Conservation (phyloP, 2,797 vertebrate genomes). For the Pseudochirops cupreus region DNA sequence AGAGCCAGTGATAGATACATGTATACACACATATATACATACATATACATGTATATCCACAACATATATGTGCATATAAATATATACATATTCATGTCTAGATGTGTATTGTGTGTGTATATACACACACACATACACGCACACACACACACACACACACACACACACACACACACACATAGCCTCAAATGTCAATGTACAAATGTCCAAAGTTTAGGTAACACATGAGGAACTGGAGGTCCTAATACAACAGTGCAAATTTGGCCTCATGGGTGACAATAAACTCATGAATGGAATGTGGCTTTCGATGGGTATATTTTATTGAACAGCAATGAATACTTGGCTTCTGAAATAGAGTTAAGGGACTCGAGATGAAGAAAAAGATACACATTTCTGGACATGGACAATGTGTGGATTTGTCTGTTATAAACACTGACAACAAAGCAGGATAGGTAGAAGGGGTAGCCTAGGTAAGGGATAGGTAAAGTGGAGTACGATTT, state of each 20-base stretch:
- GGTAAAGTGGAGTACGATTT: not conserved
- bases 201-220: not conserved
- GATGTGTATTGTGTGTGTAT: too few species aligned
- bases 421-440: not conserved
- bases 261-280: not conserved
- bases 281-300: not conserved
- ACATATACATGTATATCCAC: too few species aligned
- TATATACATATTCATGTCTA: too few species aligned
- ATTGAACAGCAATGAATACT: not conserved
- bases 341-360: not conserved
- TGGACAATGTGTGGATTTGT: not conserved
- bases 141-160: too few species aligned
- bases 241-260: not conserved
- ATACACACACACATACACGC: too few species aligned
- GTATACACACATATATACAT: too few species aligned
- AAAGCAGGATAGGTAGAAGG: not conserved
- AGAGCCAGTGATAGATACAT: not conserved
- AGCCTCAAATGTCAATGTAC: not conserved
- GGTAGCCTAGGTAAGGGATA: not conserved
- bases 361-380: not conserved
- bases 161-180: too few species aligned
- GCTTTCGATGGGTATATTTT: not conserved
- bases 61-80: rapidly evolving
- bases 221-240: not conserved
- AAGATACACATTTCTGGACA: too few species aligned